Conservation (phyloP, 2,113 vertebrate genomes). For the Ammodytes dubius region DNA sequence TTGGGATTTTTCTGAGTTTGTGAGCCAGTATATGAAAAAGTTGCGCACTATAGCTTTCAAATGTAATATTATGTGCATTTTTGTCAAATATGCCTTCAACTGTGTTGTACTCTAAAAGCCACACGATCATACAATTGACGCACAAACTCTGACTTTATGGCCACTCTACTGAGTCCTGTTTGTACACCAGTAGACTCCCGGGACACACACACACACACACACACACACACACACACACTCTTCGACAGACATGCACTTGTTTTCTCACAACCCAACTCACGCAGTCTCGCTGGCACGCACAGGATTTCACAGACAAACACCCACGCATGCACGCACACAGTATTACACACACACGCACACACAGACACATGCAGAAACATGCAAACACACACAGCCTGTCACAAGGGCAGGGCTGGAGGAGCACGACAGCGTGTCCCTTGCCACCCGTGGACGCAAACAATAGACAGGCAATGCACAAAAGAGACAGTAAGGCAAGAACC, state of each 20-base stretch:
- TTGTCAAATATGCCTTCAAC: background rate
- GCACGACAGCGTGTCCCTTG: slow-evolving; percentile 72
- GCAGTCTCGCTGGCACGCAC: slow-evolving; percentile 65
- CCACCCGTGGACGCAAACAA: slow-evolving; percentile 75
- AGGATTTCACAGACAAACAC: slow-evolving; percentile 57
- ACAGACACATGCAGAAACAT: slow-evolving; percentile 24
- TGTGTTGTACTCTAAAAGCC: background rate
- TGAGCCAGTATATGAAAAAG: no score
- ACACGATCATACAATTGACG: background rate
- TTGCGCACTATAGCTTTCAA: no score
- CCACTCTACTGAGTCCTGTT: slow-evolving; percentile 32
- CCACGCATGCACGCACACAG: slow-evolving; percentile 18
- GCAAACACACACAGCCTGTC: slow-evolving; percentile 38
- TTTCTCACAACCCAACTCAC: slow-evolving; percentile 60
- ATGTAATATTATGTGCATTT: background rate
- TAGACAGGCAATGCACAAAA: slow-evolving; percentile 68
- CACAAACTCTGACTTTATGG: slow-evolving; percentile 11
- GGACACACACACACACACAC: slow-evolving; percentile 23
- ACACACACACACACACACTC: slow-evolving; percentile 6
- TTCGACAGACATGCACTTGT: slow-evolving; percentile 62
- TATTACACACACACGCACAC: background rate
- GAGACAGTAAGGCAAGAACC: slow-evolving; percentile 54
- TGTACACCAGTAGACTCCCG: slow-evolving; percentile 44
- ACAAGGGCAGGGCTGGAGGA: slow-evolving; percentile 59
- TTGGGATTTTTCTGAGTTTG: no score